Evolutionary conservation across 2,113 vertebrate species (phyloP).

Genomic region (Hepsetus odoe): DNA sequence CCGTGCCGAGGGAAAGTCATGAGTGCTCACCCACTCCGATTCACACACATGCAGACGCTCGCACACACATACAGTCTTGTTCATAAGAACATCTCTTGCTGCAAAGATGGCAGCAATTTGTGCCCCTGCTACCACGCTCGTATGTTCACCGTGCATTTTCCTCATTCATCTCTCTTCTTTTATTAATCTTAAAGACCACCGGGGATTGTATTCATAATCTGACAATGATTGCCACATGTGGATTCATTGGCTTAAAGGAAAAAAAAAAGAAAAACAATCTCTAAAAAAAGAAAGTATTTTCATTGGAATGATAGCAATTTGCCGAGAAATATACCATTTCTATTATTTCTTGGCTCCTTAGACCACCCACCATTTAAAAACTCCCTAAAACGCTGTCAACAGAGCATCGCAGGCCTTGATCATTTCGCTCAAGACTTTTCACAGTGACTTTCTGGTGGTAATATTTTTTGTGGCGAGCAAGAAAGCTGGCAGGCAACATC

Average conservation of each 20-base stretch:
- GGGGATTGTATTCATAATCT: background rate
- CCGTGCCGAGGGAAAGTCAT: background rate
- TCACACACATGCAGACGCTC: conserved; percentile 1
- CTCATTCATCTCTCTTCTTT: background rate
- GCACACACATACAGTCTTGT: background rate
- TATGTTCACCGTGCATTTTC: background rate
- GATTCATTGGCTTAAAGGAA: no score
- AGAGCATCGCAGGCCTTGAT: background rate
- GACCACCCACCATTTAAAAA: background rate
- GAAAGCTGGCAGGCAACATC: conserved; percentile 33
- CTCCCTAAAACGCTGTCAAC: background rate
- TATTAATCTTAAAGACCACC: background rate
- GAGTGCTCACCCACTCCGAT: conserved; percentile 34
- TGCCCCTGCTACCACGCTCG: background rate
- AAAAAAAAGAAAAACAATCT: no score
- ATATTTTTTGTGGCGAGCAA: background rate
- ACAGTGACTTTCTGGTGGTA: conserved; percentile 15
- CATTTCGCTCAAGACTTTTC: background rate
- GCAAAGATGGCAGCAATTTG: no score
- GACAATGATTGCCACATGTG: no score
- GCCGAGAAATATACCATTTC: no score
- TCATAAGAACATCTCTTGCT: conserved; percentile 17
- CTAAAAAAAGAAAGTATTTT: no score
- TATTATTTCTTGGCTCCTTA: no score
- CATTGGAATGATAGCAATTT: background rate